Conservation (phyloP, 2,888 invertebrate genomes). For the Dasypogon diadema region DNA sequence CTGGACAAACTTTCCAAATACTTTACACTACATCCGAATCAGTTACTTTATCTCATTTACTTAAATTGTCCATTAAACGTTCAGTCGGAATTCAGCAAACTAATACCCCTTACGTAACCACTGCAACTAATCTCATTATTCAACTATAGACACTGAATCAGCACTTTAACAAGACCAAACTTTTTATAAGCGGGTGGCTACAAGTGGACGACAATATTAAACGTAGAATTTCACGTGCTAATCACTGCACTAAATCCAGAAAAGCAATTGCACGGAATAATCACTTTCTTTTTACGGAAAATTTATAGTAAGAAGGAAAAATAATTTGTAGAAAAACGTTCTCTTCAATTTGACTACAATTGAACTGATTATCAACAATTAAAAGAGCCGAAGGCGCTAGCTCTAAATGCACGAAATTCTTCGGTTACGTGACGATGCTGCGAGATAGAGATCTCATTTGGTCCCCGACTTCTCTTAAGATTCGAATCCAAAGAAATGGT, state of each 20-base stretch:
- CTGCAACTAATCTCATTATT: constrained; percentile 21
- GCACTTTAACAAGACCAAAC: too few species aligned
- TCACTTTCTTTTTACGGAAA: not conserved
- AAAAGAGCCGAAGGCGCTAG: not conserved
- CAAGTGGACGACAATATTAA: too few species aligned
- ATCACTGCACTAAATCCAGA: not conserved
- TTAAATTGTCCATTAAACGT: not conserved
- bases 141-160: constrained; percentile 8
- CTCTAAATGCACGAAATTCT: constrained; percentile 6
- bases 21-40: not conserved
- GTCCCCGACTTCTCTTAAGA: not conserved
- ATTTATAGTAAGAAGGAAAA: not conserved
- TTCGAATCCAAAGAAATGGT: constrained; percentile 25
- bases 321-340: not conserved
- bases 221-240: too few species aligned
- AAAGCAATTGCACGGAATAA: not conserved
- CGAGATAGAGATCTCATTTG: not conserved
- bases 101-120: constrained; percentile 12
- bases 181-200: too few species aligned
- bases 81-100: not conserved
- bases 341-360: not conserved
- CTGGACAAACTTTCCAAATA: too few species aligned
- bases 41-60: not conserved
- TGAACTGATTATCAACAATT: not conserved
- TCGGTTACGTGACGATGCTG: not conserved